phyloP scores from a whole-genome alignment of 2,113 vertebrate genomes.

The Raja brachyura region DNA sequence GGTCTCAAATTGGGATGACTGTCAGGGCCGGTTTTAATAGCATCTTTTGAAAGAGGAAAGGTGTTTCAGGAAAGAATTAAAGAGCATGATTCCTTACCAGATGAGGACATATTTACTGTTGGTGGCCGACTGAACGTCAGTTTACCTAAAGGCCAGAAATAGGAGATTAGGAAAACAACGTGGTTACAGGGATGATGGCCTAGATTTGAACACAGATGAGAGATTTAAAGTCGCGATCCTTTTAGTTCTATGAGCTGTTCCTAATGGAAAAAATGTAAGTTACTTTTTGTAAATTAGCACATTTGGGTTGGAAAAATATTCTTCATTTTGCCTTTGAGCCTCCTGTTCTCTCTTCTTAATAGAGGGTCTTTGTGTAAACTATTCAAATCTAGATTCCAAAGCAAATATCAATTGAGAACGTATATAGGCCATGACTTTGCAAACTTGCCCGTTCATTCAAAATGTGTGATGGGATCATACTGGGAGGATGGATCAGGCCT shows the following conservation, averaged over 20 bases:
- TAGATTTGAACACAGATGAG: neutral
- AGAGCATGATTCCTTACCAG: neutral
- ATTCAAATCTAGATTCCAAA: neutral
- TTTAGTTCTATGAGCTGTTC: neutral
- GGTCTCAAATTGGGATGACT: neutral
- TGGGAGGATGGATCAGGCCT: too few species aligned
- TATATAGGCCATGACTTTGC: neutral
- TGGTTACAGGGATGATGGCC: neutral
- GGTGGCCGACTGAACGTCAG: neutral
- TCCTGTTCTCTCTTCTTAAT: neutral
- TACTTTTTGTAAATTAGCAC: neutral
- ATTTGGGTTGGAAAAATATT: neutral
- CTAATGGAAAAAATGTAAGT: neutral
- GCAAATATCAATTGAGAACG: neutral
- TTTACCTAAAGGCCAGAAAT: neutral
- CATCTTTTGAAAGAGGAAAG: too few species aligned
- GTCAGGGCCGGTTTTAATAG: neutral
- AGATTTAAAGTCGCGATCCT: neutral
- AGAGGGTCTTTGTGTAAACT: neutral
- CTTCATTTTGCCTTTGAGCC: neutral
- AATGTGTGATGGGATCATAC: neutral
- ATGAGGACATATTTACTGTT: neutral
- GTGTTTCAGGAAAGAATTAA: neutral
- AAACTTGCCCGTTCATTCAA: neutral
- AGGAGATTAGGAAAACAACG: neutral